Percentiles rank a stretch among this genome's conserved stretches.
Evolutionary conservation across 1,140 invertebrate genomes (phyloP).

Genomic region (Rhizoglyphus robini): DNA sequence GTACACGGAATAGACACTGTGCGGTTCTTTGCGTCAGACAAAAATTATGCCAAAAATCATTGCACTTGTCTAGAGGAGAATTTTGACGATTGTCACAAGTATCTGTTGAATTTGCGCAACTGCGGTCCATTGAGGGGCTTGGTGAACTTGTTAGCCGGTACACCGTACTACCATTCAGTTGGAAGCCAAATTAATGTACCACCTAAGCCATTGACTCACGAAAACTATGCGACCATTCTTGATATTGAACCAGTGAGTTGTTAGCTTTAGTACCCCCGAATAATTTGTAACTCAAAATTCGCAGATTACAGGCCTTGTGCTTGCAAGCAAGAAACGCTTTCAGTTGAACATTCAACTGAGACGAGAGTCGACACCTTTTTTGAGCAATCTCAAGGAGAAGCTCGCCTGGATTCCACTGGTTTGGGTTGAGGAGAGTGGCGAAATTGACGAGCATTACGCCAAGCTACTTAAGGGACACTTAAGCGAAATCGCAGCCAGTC

Average conservation of each 20-base stretch:
- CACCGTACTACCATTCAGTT: not conserved
- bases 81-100: not conserved
- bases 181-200: not conserved
- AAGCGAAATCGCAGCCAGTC: no score
- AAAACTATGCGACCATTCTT: constrained; percentile 2
- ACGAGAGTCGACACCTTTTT: not conserved
- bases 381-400: not conserved
- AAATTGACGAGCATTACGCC: not conserved
- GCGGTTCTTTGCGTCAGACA: not conserved
- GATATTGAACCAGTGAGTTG: constrained; percentile 13
- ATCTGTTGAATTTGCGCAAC: not conserved
- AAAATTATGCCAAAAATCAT: not conserved
- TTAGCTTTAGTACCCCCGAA: not conserved
- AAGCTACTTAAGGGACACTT: not conserved
- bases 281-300: not conserved
- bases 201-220: not conserved
- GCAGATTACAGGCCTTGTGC: not conserved
- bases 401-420: not conserved
- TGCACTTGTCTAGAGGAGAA: not conserved
- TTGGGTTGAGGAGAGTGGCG: not conserved
- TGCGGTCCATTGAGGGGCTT: not conserved
- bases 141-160: not conserved
- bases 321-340: not conserved
- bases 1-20: not conserved
- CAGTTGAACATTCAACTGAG: not conserved